Conservation (phyloP, 1,140 invertebrate species). For the Drosophila nigromelanica region DNA sequence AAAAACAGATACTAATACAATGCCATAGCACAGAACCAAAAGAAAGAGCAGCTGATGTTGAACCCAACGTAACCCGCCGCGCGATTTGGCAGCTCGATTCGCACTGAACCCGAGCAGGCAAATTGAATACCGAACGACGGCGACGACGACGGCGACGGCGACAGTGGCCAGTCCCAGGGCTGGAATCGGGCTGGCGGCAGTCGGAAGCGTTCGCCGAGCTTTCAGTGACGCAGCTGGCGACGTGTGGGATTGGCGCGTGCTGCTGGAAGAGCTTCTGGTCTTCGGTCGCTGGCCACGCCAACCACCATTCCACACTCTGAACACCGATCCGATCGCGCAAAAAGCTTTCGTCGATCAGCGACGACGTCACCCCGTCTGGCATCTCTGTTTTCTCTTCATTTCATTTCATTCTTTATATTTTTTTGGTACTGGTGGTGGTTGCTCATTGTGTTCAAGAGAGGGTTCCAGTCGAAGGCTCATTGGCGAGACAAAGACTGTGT, state of each 20-base stretch:
- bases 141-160: too few relatives aligned
- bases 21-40: too few relatives aligned
- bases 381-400: neutral
- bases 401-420: neutral
- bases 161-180: slow-evolving; percentile 2
- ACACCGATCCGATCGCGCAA: neutral
- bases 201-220: slow-evolving; percentile 30
- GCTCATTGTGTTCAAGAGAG: neutral
- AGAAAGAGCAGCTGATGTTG: too few relatives aligned
- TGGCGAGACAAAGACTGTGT: too few relatives aligned
- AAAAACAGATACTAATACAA: slow-evolving; percentile 3
- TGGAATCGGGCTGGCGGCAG: neutral
- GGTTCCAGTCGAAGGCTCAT: slow-evolving; percentile 1
- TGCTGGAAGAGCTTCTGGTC: slow-evolving; percentile 44
- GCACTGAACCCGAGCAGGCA: slow-evolving; percentile 56
- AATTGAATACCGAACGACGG: slow-evolving; percentile 31
- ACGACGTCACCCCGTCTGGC: neutral
- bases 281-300: neutral
- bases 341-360: slow-evolving; percentile 43
- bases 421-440: neutral
- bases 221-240: slow-evolving; percentile 31
- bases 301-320: neutral
- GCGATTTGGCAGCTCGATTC: slow-evolving; percentile 62
- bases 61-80: slow-evolving; percentile 39
- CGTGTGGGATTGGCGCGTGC: slow-evolving; percentile 11